Conservation (phyloP, 2,113 vertebrate genomes). For the Chionis minor region DNA sequence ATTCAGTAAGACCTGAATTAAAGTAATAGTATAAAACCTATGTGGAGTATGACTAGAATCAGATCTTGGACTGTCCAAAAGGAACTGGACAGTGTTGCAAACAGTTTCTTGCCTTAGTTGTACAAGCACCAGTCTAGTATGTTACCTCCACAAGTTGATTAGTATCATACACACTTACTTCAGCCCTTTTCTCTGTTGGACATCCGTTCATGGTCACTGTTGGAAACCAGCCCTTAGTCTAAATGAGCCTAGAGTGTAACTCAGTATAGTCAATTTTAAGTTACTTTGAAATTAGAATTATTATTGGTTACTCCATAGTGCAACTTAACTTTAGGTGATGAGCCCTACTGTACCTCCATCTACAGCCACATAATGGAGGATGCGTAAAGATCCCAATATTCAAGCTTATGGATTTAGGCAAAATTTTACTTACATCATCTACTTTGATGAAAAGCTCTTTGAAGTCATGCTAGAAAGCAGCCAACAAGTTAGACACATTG, state of each 20-base stretch:
- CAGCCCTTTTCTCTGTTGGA: not conserved
- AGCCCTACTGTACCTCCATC: not conserved
- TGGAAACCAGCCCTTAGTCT: not conserved
- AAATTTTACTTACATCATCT: not conserved
- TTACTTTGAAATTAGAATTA: not conserved
- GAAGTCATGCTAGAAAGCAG: not conserved
- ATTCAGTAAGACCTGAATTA: not conserved
- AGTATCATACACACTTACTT: not conserved
- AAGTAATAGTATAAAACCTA: not conserved
- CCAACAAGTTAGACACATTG: not conserved
- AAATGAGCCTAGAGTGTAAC: not conserved
- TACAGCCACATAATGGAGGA: not conserved
- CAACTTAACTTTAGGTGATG: not conserved
- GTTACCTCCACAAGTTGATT: not conserved
- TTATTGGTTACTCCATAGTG: not conserved
- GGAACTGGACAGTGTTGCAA: not conserved
- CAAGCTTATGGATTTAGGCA: not conserved
- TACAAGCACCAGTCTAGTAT: rapidly evolving
- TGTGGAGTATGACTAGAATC: not conserved
- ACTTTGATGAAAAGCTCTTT: not conserved
- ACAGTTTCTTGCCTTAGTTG: not conserved
- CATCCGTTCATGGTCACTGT: rapidly evolving
- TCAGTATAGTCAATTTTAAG: not conserved
- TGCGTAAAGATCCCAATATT: not conserved
- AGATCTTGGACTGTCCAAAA: not conserved